Evolutionary conservation across 2,113 vertebrate species (phyloP).

Genomic region (Pao palembangensis): DNA sequence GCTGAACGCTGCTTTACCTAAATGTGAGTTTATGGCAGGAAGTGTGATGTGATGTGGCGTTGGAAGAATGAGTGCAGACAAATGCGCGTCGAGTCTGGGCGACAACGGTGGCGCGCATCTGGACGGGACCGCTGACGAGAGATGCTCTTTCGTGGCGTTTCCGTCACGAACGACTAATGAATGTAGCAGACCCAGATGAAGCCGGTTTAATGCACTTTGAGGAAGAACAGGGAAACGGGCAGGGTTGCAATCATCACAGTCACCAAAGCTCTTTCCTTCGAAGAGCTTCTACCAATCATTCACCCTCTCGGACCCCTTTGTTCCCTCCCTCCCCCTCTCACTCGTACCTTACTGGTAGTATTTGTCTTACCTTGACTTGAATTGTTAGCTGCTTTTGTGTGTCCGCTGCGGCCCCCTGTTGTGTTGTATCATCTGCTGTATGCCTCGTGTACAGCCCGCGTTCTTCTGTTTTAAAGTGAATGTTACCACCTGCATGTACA

Average conservation of each 20-base stretch:
- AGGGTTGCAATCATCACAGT: neutral
- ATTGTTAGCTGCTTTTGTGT: slow-evolving; percentile 24
- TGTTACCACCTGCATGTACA: slow-evolving; percentile 56
- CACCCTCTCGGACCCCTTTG: slow-evolving; percentile 14
- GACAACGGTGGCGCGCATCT: neutral
- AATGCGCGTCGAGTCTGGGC: neutral
- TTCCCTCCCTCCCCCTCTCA: slow-evolving; percentile 28
- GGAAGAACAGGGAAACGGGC: slow-evolving; percentile 18
- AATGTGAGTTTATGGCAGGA: slow-evolving; percentile 7
- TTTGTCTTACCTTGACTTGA: slow-evolving; percentile 13
- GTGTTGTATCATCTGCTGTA: slow-evolving; percentile 30
- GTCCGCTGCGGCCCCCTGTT: slow-evolving; percentile 18
- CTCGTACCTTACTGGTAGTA: slow-evolving; percentile 21
- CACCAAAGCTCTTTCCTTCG: slow-evolving; percentile 28
- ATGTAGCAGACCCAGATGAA: slow-evolving; percentile 46
- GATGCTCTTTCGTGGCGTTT: slow-evolving; percentile 33
- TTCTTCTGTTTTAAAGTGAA: slow-evolving; percentile 38
- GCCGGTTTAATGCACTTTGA: slow-evolving; percentile 41
- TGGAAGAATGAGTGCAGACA: neutral
- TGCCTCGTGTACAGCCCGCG: slow-evolving; percentile 9
- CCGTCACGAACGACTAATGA: slow-evolving; percentile 43
- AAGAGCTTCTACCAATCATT: slow-evolving; percentile 35
- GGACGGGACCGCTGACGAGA: neutral
- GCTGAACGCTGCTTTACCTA: slow-evolving; percentile 28
- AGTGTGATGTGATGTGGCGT: neutral